Evolutionary conservation across 2,888 invertebrate genomes (phyloP), one percentile per base, ranked within the genome.

Genomic region (Drosophila peninsularis): DNA sequence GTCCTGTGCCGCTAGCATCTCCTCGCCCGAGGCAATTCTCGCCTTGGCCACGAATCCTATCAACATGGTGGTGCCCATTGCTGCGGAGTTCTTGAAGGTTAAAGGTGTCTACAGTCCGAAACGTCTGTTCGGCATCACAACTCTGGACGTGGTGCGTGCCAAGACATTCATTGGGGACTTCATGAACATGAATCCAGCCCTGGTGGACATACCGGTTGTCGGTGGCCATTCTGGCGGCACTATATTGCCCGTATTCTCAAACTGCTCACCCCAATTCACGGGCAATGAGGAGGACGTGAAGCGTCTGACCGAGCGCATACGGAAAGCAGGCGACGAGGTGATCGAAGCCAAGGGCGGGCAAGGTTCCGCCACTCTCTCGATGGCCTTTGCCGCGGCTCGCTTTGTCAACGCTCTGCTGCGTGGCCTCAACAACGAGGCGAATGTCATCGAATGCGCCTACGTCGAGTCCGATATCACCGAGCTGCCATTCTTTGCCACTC

Each of bases 221-320:
- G 99, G 99, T 19, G 99, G 99, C 2, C 99, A 99, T 93, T 96
- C 98, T 6, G 99, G 98, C 13, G 95, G 96, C 64, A 99, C 99
- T 78, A 99, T 99, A 92, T 96, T 99, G 89, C 99, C 99, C 0
- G 89, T 99, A 63, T 95, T 99, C 75, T 98, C 98, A 11, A 98
- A 98, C 93, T 95, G 96, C 79, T 94, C 95, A 41, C 99, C 99
- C 0, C 91, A 94, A 0, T 96, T 98, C 90, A 94, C 94, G 14
- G 94, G 95, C 80, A 95, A 94, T 63, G 94, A 97, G 91, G 94
- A 98, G 57, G 94, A 96, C 80, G 95, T 96, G 4, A 93, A 99
- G 56, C 10, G 97, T 97, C 19, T 64, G 24, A 54, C 44, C 0
- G 94, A 94, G 81, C 95, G 98, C 90, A 98, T 99, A 85, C 98